Evolutionary conservation across 2,888 invertebrate genomes (phyloP).

Genomic region (Keiferia lycopersicella): DNA sequence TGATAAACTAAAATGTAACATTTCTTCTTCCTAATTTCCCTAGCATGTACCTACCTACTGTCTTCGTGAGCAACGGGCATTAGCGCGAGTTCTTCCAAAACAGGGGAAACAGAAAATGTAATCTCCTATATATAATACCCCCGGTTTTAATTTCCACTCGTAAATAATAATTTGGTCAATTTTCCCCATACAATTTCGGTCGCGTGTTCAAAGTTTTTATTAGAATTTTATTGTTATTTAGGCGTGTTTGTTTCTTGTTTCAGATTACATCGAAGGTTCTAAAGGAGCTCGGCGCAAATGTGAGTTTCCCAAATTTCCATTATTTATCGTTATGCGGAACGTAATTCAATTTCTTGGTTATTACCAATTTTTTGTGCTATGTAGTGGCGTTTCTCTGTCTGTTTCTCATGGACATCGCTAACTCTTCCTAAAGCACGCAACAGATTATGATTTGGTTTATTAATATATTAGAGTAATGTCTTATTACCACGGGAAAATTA

Average conservation of each 20-base stretch:
- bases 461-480: no score
- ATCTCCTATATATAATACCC: slow-evolving; percentile 65
- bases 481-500: no score
- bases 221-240: slow-evolving; percentile 82
- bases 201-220: slow-evolving; percentile 80
- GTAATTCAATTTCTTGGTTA: slow-evolving; percentile 64
- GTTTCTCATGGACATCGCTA: no score
- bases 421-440: no score
- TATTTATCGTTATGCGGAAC: slow-evolving; percentile 61
- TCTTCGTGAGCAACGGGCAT: slow-evolving; percentile 26
- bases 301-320: slow-evolving; percentile 73
- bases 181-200: slow-evolving; percentile 75
- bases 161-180: slow-evolving; percentile 81
- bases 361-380: neutral
- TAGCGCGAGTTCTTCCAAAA: slow-evolving; percentile 57
- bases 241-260: slow-evolving; percentile 81
- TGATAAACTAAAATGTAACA: no score
- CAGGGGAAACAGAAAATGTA: slow-evolving; percentile 62
- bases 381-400: neutral
- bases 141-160: slow-evolving; percentile 75
- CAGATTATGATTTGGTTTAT: no score
- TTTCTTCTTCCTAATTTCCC: neutral
- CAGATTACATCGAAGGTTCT: slow-evolving; percentile 79
- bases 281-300: slow-evolving; percentile 78
- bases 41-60: neutral